Percentiles rank a stretch among this genome's conserved stretches.
phyloP scores from a whole-genome alignment of 2,888 invertebrate genomes.

The Eristalis tenax region DNA sequence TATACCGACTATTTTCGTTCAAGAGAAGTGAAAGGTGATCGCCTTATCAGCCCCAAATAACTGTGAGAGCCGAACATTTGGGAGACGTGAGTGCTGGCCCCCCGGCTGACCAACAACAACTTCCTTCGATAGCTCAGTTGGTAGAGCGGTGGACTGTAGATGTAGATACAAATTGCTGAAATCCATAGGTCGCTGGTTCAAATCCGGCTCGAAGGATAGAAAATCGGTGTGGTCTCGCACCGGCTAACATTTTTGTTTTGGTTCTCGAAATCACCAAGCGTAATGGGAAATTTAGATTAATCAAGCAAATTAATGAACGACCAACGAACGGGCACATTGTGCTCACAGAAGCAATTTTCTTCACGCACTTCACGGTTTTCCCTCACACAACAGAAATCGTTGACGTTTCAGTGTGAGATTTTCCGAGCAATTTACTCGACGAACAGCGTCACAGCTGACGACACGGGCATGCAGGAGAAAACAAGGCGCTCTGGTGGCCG shows the following conservation, averaged over 20 bases:
- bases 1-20: not conserved
- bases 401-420: conserved; percentile 44
- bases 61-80: not conserved
- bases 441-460: conserved; percentile 15
- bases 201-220: conserved; percentile 74
- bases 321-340: conserved; percentile 29
- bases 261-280: conserved; percentile 27
- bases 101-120: not conserved
- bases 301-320: conserved; percentile 35
- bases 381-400: conserved; percentile 42
- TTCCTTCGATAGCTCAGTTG: conserved; percentile 71
- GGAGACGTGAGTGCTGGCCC: not conserved
- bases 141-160: conserved; percentile 72
- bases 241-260: conserved; percentile 13
- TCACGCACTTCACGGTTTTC: conserved; percentile 33
- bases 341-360: conserved; percentile 24
- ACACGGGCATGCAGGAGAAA: conserved; percentile 8
- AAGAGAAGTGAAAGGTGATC: conserved; percentile 25
- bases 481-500: not conserved
- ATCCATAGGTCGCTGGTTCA: conserved; percentile 75
- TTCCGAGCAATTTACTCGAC: conserved; percentile 67
- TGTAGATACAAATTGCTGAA: conserved; percentile 51
- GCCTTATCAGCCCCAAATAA: not conserved
- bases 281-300: conserved; percentile 50
- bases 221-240: not conserved